Evolutionary conservation across 1,140 invertebrate species (phyloP).

Genomic region (Pararge aegeria): DNA sequence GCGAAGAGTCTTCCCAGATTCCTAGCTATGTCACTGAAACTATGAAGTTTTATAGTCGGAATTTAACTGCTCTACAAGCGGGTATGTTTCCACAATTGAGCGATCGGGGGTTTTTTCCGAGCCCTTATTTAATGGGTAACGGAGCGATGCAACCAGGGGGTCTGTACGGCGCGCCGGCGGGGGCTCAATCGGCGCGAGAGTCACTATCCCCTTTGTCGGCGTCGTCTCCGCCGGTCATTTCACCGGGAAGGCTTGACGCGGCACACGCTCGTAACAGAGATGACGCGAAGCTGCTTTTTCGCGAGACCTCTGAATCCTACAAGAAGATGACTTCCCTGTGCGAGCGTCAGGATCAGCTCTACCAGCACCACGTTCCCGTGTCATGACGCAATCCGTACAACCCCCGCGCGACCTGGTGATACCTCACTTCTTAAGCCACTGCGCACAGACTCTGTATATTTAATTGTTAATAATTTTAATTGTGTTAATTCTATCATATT

Average conservation of each 20-base stretch:
- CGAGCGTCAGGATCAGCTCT: constrained; percentile 77
- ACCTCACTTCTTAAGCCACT: constrained; percentile 43
- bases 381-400: constrained; percentile 70
- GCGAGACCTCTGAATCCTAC: constrained; percentile 72
- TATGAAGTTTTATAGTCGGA: constrained; percentile 76
- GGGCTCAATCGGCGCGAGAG: constrained; percentile 65
- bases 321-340: constrained; percentile 79
- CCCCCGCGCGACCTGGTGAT: constrained; percentile 62
- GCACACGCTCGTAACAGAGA: constrained; percentile 64
- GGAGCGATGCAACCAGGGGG: constrained; percentile 52
- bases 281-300: constrained; percentile 78
- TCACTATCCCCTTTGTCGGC: constrained; percentile 74
- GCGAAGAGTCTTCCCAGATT: constrained; percentile 63
- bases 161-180: constrained; percentile 60
- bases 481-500: constrained; percentile 76
- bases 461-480: constrained; percentile 78
- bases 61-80: constrained; percentile 61
- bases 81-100: constrained; percentile 62
- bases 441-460: constrained; percentile 62
- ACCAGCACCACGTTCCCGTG: constrained; percentile 79
- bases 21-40: constrained; percentile 74
- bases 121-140: constrained; percentile 67
- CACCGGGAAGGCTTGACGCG: constrained; percentile 66
- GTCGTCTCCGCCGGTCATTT: constrained; percentile 74
- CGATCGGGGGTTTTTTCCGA: constrained; percentile 68